Percentiles rank a stretch among this genome's conserved stretches.
Evolutionary conservation across 2,113 vertebrate genomes (phyloP).

Genomic region (Hyla sarda): DNA sequence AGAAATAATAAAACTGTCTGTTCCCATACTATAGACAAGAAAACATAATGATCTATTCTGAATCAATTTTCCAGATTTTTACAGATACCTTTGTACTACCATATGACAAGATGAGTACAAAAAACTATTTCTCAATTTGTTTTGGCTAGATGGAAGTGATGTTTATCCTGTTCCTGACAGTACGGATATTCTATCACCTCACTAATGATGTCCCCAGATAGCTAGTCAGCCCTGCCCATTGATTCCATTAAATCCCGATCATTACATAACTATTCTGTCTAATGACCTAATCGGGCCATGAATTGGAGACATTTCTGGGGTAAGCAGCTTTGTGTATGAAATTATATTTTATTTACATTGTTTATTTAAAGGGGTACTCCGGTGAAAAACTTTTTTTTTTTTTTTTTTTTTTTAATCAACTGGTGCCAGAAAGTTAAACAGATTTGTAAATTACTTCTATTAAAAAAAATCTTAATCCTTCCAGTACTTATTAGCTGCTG

Average conservation of each 20-base stretch:
- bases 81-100: background rate
- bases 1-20: background rate
- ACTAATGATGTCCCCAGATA: constrained; percentile 36
- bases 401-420: too few relatives aligned
- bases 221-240: background rate
- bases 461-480: too few relatives aligned
- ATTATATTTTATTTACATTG: background rate
- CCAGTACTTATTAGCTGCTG: too few relatives aligned
- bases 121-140: background rate
- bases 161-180: background rate
- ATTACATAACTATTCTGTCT: background rate
- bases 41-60: background rate
- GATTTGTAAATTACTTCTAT: too few relatives aligned
- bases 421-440: too few relatives aligned
- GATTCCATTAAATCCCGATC: background rate
- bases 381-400: too few relatives aligned
- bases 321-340: background rate
- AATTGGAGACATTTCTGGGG: background rate
- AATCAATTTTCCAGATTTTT: background rate
- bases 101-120: background rate
- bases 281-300: background rate
- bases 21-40: background rate
- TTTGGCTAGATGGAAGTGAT: background rate
- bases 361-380: too few relatives aligned
- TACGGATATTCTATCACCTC: constrained; percentile 1